Conservation (phyloP, 2,797 vertebrate species). For the Microhierax caerulescens region DNA sequence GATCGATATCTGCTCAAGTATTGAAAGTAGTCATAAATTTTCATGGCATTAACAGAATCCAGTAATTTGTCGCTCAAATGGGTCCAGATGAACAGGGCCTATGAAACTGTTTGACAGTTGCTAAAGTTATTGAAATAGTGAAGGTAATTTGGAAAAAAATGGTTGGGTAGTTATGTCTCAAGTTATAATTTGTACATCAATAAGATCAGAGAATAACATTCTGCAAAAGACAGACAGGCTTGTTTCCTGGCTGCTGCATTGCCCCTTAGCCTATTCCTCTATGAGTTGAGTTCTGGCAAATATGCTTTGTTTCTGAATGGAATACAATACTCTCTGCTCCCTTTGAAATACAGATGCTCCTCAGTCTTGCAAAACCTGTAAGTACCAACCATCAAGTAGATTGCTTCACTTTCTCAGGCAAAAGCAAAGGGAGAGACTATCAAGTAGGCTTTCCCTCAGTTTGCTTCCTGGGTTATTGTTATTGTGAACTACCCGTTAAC, state of each 20-base stretch:
- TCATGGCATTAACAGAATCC: constrained; percentile 25
- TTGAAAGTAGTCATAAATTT: constrained; percentile 50
- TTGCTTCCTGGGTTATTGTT: background rate
- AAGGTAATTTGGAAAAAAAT: background rate
- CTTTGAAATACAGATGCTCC: background rate
- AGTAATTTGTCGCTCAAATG: constrained; percentile 30
- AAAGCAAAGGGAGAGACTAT: background rate
- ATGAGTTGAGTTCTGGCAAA: background rate
- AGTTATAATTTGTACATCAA: background rate
- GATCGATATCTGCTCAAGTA: constrained; percentile 11
- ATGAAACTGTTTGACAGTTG: background rate
- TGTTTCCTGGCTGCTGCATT: background rate
- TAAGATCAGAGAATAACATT: background rate
- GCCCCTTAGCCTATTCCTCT: background rate
- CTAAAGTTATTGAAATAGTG: background rate
- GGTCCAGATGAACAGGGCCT: background rate
- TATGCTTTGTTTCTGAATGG: background rate
- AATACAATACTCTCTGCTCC: background rate
- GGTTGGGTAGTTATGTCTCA: background rate
- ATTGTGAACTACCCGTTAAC: background rate
- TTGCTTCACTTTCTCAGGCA: background rate
- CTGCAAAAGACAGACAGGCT: background rate
- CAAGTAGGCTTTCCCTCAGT: background rate
- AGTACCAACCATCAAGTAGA: background rate
- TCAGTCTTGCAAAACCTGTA: background rate